phyloP scores from a whole-genome alignment of 2,113 vertebrate species.

The Protobothrops flavoviridis region DNA sequence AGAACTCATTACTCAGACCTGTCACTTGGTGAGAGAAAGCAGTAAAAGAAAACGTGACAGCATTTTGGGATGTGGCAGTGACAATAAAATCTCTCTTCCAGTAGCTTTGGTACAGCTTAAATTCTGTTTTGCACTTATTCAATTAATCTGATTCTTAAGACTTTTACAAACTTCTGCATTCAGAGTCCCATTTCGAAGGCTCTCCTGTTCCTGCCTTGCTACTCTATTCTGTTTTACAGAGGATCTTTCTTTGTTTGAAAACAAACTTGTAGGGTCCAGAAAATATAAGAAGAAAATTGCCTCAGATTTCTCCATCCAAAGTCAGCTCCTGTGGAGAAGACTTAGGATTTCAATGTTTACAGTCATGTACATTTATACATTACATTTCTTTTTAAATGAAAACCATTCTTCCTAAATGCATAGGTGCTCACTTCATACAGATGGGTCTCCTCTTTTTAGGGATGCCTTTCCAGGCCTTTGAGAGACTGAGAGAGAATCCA shows the following conservation, averaged over 20 bases:
- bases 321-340: background rate
- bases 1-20: background rate
- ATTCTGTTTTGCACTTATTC: background rate
- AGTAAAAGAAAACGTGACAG: background rate
- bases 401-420: background rate
- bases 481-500: background rate
- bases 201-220: background rate
- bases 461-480: background rate
- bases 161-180: background rate
- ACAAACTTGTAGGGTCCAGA: background rate
- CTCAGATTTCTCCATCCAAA: background rate
- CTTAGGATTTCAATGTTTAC: background rate
- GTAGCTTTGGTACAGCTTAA: background rate
- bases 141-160: background rate
- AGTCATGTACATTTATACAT: background rate
- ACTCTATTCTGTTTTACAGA: background rate
- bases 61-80: background rate
- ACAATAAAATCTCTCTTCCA: background rate
- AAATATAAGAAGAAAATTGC: background rate
- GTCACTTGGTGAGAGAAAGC: background rate
- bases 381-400: background rate
- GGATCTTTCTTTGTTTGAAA: background rate
- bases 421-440: background rate
- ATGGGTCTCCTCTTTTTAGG: background rate
- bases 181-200: background rate